These are phyloP conservation scores for Sylvia borin DNA, from an alignment of 2,797 vertebrate genomes.

Conservation along the genomic window DNA sequence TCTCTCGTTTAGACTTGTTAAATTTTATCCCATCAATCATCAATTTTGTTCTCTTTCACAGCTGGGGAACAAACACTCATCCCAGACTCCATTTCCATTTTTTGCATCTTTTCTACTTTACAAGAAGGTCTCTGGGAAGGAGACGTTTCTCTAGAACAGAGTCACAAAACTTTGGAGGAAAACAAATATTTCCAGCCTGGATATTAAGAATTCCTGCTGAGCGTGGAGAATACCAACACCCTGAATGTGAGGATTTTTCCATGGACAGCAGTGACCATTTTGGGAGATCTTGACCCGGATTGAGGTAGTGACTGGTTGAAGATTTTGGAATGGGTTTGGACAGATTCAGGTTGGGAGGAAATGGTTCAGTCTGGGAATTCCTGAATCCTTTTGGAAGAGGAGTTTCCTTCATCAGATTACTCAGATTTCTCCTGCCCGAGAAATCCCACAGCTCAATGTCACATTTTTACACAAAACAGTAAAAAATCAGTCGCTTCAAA, in stretches of 20 bases:
- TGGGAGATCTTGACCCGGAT: neutral
- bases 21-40: neutral
- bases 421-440: neutral
- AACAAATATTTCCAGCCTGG: neutral
- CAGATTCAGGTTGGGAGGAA: neutral
- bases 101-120: neutral
- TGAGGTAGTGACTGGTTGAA: neutral
- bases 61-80: neutral
- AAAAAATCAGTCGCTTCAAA: neutral
- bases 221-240: neutral
- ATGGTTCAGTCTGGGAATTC: neutral
- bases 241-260: neutral
- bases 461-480: neutral
- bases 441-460: neutral
- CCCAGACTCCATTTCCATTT: neutral
- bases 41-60: neutral
- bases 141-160: neutral
- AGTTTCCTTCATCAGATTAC: neutral
- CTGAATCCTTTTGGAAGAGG: neutral
- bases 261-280: fast-evolving
- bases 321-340: neutral
- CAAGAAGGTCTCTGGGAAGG: neutral
- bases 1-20: neutral
- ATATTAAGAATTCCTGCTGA: neutral
- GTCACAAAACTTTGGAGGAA: neutral